Evolutionary conservation across 2,113 vertebrate genomes (phyloP), one percentile per base, ranked within the genome.

Genomic region (Hiodon alosoides): DNA sequence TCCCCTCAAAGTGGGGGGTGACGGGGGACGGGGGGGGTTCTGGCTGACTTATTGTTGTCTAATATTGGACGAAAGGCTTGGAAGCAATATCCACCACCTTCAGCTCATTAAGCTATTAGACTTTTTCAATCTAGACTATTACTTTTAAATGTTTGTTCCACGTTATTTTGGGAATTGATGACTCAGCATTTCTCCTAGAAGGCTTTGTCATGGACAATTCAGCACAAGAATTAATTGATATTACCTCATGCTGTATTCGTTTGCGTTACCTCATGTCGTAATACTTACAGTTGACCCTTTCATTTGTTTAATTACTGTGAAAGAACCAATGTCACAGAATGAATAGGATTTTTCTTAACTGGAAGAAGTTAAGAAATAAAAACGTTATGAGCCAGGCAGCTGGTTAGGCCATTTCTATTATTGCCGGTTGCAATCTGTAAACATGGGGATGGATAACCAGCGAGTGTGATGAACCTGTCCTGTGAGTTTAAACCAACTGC

Each of bases 281-380:
- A 17, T 16, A 64, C 8, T n/a, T 17, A 64, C 31, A 5, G 9
- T 16, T 64, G 16, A 5, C 61, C 61, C 17, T 64, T 64, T 64
- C 8, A 4, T 93, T 81, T 31, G 31, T 31, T 31, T 31, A 31
- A 31, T 31, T 31, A 31, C 31, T 31, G 31, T 31, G 31, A 31
- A 31, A 31, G 31, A 2, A 31, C 1, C 31, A 31, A 31, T 31
- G 31, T 31, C 31, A 31, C 31, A 31, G 31, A 31, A 31, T 31
- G 31, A 31, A 31, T 31, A 31, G 31, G 31, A 31, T 31, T 31
- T 31, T 31, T 31, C 31, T 31, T 31, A 31, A 31, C 31, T 31
- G 31, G 31, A 31, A 31, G 31, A 31, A 31, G 31, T 31, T 31
- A 31, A n/a, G n/a, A n/a, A n/a, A 31, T 31, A 31, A 31, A 31